Conservation (phyloP, 2,888 invertebrate genomes). For the Prosapia bicincta region DNA sequence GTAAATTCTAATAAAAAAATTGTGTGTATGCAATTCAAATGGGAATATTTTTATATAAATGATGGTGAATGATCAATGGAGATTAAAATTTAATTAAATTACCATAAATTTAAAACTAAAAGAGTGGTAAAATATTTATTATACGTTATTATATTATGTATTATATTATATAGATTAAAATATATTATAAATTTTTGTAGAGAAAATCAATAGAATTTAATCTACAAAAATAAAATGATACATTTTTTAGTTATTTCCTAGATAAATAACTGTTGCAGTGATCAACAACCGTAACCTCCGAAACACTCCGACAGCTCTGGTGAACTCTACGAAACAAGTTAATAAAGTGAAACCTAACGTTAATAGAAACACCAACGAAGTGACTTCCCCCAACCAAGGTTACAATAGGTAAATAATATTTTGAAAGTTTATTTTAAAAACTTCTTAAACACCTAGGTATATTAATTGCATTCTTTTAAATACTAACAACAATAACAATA, state of each 20-base stretch:
- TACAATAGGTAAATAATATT: constrained; percentile 54
- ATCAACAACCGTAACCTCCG: constrained; percentile 45
- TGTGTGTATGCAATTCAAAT: too few species aligned
- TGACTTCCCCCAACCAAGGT: constrained; percentile 60
- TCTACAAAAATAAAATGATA: background rate
- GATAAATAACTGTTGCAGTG: constrained; percentile 32
- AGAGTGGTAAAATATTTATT: too few species aligned
- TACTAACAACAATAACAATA: too few species aligned
- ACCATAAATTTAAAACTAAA: too few species aligned
- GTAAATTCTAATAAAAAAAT: too few species aligned
- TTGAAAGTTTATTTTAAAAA: background rate
- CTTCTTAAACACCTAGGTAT: background rate
- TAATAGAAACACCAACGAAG: constrained; percentile 71
- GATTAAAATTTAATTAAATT: too few species aligned
- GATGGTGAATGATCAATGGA: too few species aligned
- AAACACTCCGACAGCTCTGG: constrained; percentile 63
- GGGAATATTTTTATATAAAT: too few species aligned
- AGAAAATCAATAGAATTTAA: constrained; percentile 8
- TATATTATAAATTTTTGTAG: too few species aligned
- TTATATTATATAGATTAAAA: too few species aligned
- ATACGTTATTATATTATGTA: too few species aligned
- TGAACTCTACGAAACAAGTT: constrained; percentile 76
- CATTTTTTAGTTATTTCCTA: constrained; percentile 21
- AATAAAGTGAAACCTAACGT: constrained; percentile 88
- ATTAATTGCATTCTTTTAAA: background rate